phyloP scores from a whole-genome alignment of 2,797 vertebrate genomes.

The Odontamblyopus lacepedii region DNA sequence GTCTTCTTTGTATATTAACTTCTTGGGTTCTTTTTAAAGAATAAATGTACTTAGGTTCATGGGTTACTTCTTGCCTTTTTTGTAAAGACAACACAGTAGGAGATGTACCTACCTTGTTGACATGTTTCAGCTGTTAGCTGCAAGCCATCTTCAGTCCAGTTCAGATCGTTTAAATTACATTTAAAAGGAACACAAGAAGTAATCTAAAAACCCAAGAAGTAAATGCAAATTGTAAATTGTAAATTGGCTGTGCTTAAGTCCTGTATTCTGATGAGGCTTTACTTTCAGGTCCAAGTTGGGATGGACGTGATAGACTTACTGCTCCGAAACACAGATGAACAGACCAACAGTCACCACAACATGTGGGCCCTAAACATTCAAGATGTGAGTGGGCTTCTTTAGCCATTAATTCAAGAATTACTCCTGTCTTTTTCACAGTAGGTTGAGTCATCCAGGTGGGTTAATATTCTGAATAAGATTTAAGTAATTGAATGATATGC shows the following conservation, averaged over 20 bases:
- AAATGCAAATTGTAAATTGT: neutral
- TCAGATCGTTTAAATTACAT: too few relatives aligned
- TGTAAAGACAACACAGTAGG: too few relatives aligned
- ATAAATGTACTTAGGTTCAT: too few relatives aligned
- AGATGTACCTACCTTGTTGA: too few relatives aligned
- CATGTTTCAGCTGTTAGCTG: too few relatives aligned
- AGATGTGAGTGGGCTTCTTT: slow-evolving; percentile 67
- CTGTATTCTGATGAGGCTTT: slow-evolving; percentile 14
- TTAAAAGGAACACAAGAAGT: too few relatives aligned
- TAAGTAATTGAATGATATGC: neutral
- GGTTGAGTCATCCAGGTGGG: neutral
- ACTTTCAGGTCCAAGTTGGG: slow-evolving; percentile 57
- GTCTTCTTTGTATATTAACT: too few relatives aligned
- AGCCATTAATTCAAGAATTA: slow-evolving; percentile 2
- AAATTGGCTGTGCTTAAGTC: neutral
- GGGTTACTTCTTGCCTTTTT: too few relatives aligned
- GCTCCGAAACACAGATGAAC: slow-evolving; percentile 77
- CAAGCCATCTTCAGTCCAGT: too few relatives aligned
- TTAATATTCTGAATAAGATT: neutral
- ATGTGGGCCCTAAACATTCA: slow-evolving; percentile 62
- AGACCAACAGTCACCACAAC: slow-evolving; percentile 67
- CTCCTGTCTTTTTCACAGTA: neutral
- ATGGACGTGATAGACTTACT: slow-evolving; percentile 84
- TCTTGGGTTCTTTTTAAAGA: too few relatives aligned
- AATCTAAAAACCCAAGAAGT: too few relatives aligned